A percentile compares a stretch with the other conserved stretches of the same genome.
Conservation (phyloP, 30 jellyfish, hydroid and myxozoan genomes). For the Turritopsis dohrnii region DNA sequence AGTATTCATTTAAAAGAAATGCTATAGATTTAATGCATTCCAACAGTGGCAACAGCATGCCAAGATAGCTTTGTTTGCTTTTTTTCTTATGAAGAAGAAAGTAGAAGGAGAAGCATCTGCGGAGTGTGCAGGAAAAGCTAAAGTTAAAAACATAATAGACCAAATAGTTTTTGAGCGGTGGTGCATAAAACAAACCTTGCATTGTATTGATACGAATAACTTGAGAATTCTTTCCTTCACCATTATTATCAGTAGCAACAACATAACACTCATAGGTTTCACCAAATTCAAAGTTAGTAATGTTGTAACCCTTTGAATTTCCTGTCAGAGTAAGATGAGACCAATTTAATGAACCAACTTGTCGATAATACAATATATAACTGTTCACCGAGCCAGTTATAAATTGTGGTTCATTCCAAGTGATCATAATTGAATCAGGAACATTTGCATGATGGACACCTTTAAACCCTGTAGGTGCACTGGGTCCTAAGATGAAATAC, state of each 20-base stretch:
- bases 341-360: conserved; percentile 34
- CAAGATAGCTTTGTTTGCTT: no score
- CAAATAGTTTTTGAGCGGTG: background rate
- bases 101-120: no score
- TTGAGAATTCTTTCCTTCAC: conserved; percentile 43
- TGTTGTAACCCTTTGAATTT: conserved; percentile 26
- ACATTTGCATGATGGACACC: conserved; percentile 34
- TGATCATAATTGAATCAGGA: conserved; percentile 54
- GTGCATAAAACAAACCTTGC: background rate
- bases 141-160: no score
- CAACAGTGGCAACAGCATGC: no score
- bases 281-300: conserved; percentile 28
- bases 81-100: no score
- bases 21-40: no score
- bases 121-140: no score
- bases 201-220: conserved; percentile 27
- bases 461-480: conserved; percentile 46
- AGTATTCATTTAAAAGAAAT: no score
- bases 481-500: conserved; percentile 45
- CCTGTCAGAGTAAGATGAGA: conserved; percentile 34
- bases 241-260: conserved; percentile 57
- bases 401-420: conserved; percentile 65
- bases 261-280: conserved; percentile 39
- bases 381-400: conserved; percentile 37
- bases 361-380: conserved; percentile 42